Evolutionary conservation across 2,888 invertebrate genomes (phyloP), one percentile per base, ranked within the genome.

Genomic region (Camptogramma bilineatum): DNA sequence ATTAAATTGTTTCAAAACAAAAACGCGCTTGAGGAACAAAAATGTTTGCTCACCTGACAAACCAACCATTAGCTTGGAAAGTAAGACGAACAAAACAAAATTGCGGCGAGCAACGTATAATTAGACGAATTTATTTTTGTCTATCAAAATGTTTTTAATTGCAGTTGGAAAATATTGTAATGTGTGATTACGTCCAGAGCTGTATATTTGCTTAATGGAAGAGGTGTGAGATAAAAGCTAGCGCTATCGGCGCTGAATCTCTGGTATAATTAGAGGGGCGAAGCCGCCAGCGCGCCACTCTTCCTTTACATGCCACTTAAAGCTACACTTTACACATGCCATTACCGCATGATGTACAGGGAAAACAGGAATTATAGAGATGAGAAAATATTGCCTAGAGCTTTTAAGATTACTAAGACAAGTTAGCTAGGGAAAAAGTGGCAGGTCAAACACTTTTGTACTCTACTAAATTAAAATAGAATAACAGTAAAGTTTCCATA

Each of bases 121-220:
- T 90, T 88, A 87, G 70, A 60, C 46, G 64, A 84, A 82, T 83
- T 84, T 84, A 84, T 85, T 88, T 87, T 90, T 91, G 89, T 90
- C 91, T 90, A 91, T 91, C 88, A 90, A 91, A 92, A 90, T 90
- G 84, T 91, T 90, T 90, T 91, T 88, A 92, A 90, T 91, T 89
- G 87, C 81, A 87, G 90, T 71, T 84, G 85, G 79, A 87, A 90
- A 88, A 89, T 87, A 87, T 78, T 86, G 87, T 86, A 86, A 84
- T 87, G 84, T 91, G 77, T 91, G 84, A 91, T 93, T 93, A 92
- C 70, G 81, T 84, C 82, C 86, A 85, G 86, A 90, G 88, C 87
- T 90, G 92, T 93, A 89, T 92, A 92, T 92, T 93, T 93, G 89
- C 86, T 88, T 93, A 92, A 92, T 92, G 92, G 93, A 92, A 87